A percentile compares a stretch with the other conserved stretches of the same genome.
phyloP scores from a whole-genome alignment of 2,113 vertebrate genomes.

The Raphicerus campestris region DNA sequence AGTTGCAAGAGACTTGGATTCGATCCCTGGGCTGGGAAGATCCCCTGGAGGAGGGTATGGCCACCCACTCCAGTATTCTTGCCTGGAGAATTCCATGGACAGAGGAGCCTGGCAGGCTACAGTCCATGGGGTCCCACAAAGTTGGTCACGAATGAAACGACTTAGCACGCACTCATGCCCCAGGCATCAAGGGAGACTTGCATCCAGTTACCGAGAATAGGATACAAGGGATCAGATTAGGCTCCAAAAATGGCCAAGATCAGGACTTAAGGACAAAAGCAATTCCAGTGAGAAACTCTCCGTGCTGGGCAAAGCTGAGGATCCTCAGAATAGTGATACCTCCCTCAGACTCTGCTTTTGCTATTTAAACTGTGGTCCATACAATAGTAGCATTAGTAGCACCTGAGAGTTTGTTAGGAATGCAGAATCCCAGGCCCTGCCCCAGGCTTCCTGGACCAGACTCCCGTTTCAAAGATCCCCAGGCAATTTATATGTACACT shows the following conservation, averaged over 20 bases:
- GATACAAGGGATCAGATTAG: neutral
- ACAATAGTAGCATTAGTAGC: neutral
- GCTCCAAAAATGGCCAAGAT: neutral
- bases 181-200: neutral
- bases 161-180: neutral
- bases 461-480: neutral
- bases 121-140: neutral
- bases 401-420: neutral
- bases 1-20: neutral
- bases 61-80: neutral
- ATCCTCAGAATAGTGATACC: neutral
- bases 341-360: neutral
- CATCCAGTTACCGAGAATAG: neutral
- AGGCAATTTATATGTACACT: neutral
- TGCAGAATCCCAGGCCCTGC: neutral
- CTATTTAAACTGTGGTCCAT: neutral
- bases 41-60: neutral
- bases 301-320: neutral
- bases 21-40: neutral
- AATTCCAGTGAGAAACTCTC: neutral
- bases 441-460: neutral
- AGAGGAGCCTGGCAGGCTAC: neutral
- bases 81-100: neutral
- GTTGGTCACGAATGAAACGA: rapidly evolving
- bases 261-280: neutral